These are phyloP conservation scores for Aphaenogaster floridana DNA, from an alignment of 1,140 invertebrate species.

Conservation along the genomic window DNA sequence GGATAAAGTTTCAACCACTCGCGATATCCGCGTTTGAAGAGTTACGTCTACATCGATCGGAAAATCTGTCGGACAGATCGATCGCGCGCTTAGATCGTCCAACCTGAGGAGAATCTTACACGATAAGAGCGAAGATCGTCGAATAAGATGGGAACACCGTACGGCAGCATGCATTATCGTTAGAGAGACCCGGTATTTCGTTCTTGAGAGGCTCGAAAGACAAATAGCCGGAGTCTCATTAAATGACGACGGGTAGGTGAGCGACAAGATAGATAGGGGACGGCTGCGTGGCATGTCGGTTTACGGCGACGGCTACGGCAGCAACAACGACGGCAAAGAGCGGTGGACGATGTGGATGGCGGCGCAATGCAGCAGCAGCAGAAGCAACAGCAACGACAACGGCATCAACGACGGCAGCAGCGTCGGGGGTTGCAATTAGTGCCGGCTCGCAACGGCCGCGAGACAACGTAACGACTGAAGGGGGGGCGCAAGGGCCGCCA, in stretches of 20 bases:
- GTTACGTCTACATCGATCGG: conserved; percentile 21
- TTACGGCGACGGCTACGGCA: conserved; percentile 3
- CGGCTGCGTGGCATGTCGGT: conserved; percentile 31
- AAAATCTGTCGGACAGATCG: conserved; percentile 29
- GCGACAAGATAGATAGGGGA: conserved; percentile 34
- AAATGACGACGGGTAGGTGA: conserved; percentile 49
- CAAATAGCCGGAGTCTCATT: conserved; percentile 46
- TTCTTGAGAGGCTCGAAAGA: conserved; percentile 25
- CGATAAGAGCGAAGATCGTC: background rate
- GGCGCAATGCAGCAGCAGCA: conserved; percentile 67
- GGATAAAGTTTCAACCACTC: conserved; percentile 44
- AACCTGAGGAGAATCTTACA: background rate
- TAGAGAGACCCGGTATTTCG: conserved; percentile 16
- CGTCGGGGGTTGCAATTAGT: conserved; percentile 70
- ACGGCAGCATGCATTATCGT: background rate
- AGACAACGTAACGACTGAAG: conserved; percentile 74
- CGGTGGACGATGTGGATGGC: conserved; percentile 68
- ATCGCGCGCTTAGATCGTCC: background rate
- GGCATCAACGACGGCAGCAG: conserved; percentile 57
- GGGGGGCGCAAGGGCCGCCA: conserved; percentile 26
- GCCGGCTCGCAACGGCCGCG: conserved; percentile 67
- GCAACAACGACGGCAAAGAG: conserved; percentile 9
- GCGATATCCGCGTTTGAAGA: conserved; percentile 16
- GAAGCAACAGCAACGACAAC: conserved; percentile 42
- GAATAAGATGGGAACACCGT: background rate